phyloP scores from a whole-genome alignment of 2,888 invertebrate genomes.

The Ceriagrion tenellum region DNA sequence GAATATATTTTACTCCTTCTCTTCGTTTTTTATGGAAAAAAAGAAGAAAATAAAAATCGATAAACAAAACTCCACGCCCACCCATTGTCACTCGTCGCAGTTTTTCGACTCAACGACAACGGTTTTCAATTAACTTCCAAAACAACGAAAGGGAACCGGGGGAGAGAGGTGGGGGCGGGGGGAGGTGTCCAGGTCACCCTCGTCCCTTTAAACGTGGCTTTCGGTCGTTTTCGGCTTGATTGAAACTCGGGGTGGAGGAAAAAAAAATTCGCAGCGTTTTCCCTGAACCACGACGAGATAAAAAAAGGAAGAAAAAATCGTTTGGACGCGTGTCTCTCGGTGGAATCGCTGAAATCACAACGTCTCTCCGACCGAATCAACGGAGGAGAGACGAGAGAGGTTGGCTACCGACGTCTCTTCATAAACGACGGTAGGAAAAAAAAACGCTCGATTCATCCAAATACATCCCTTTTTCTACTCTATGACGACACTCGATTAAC shows the following conservation, averaged over 20 bases:
- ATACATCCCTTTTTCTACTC: no score
- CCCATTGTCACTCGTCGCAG: background rate
- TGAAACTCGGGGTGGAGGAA: background rate
- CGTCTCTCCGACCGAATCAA: background rate
- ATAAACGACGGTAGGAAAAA: no score
- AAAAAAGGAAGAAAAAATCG: background rate
- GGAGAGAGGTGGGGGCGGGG: no score
- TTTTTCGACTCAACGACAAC: background rate
- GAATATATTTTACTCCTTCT: background rate
- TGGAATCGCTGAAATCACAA: background rate
- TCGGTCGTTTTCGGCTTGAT: background rate
- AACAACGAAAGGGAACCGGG: background rate
- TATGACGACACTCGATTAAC: no score
- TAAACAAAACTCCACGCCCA: background rate
- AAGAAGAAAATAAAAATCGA: no score
- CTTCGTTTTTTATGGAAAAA: no score
- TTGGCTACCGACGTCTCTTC: background rate
- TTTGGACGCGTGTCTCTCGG: no score
- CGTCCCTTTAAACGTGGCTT: background rate
- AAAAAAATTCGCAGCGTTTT: background rate
- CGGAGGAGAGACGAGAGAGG: no score
- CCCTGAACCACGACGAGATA: background rate
- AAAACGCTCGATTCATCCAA: no score
- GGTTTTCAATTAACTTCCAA: conserved; percentile 8
- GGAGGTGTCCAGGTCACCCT: background rate